These are phyloP conservation scores for Sarcoramphus papa DNA, from an alignment of 2,797 vertebrate species.

Conservation along the genomic window DNA sequence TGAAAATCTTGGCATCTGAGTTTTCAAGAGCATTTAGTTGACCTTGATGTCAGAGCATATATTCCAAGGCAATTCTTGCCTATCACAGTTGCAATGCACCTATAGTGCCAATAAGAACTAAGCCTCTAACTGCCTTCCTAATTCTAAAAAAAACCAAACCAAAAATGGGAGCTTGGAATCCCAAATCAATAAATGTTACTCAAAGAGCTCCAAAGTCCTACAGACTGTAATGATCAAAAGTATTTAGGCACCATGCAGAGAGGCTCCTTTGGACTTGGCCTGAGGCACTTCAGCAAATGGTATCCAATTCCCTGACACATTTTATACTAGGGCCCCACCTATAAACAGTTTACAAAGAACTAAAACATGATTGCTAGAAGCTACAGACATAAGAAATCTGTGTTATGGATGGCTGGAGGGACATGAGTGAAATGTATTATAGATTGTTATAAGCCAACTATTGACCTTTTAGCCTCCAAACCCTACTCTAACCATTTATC, in stretches of 20 bases:
- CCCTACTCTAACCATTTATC: conserved; percentile 8
- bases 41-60: neutral
- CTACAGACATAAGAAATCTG: conserved; percentile 26
- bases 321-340: conserved; percentile 1
- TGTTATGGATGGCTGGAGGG: conserved; percentile 27
- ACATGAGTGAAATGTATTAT: conserved; percentile 15
- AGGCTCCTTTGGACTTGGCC: neutral
- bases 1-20: neutral
- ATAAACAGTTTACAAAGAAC: conserved; percentile 35
- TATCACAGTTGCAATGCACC: neutral
- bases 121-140: neutral
- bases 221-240: neutral
- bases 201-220: neutral
- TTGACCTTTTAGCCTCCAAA: conserved; percentile 43
- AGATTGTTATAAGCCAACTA: conserved; percentile 21
- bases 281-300: neutral
- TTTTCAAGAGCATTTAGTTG: neutral
- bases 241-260: neutral
- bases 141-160: neutral
- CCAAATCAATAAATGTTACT: neutral
- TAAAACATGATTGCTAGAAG: conserved; percentile 35
- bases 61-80: neutral
- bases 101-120: neutral
- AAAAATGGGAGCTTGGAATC: neutral
- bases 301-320: neutral